phyloP scores from a whole-genome alignment of 2,888 invertebrate genomes.

The Sussaba pulchella region DNA sequence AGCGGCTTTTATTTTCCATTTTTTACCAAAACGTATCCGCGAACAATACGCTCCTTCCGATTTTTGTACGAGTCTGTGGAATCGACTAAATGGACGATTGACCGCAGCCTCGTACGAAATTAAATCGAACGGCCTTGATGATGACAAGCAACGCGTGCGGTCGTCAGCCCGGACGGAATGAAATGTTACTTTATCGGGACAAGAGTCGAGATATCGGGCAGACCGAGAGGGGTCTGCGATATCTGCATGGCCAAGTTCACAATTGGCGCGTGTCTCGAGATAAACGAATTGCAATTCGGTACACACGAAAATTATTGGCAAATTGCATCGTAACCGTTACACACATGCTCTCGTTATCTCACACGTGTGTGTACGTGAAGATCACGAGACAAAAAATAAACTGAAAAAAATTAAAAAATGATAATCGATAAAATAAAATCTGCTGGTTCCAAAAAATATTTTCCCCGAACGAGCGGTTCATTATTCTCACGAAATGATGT shows the following conservation, averaged over 20 bases:
- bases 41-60: too few species aligned
- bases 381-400: too few species aligned
- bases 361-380: too few species aligned
- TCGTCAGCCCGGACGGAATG: not conserved
- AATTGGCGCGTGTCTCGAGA: slow-evolving; percentile 35
- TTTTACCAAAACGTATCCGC: too few species aligned
- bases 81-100: too few species aligned
- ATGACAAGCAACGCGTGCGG: slow-evolving; percentile 16
- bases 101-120: slow-evolving; percentile 25
- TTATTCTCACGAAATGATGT: too few species aligned
- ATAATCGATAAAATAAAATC: too few species aligned
- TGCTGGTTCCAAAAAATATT: too few species aligned
- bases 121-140: slow-evolving; percentile 39
- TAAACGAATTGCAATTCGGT: slow-evolving; percentile 1
- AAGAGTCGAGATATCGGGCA: slow-evolving; percentile 16
- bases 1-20: too few species aligned
- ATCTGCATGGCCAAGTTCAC: not conserved
- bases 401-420: too few species aligned
- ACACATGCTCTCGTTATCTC: slow-evolving; percentile 1
- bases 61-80: too few species aligned
- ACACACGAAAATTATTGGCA: not conserved
- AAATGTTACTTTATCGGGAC: not conserved
- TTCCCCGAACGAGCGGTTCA: too few species aligned
- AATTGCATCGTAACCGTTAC: slow-evolving; percentile 9
- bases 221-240: slow-evolving; percentile 5